A percentile compares a stretch with the other conserved stretches of the same genome.
phyloP scores from a whole-genome alignment of 2,888 invertebrate species.

The Eilema sororculum region DNA sequence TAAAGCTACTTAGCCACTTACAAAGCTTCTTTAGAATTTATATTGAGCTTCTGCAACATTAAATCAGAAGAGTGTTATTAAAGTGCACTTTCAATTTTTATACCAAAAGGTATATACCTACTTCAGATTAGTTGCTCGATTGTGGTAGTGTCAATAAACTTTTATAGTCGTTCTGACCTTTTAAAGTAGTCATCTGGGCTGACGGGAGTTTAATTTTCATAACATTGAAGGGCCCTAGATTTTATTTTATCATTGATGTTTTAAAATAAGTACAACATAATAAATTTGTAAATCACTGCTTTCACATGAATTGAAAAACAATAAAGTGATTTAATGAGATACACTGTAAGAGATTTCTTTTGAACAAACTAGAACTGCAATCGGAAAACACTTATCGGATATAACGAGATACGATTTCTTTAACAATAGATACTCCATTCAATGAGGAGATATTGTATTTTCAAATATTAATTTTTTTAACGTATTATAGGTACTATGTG shows the following conservation, averaged over 20 bases:
- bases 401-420: constrained; percentile 59
- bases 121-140: constrained; percentile 57
- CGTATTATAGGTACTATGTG: background rate
- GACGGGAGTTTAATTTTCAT: constrained; percentile 68
- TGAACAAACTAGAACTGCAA: constrained; percentile 51
- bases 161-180: constrained; percentile 69
- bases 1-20: constrained; percentile 14
- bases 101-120: constrained; percentile 59
- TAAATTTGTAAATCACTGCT: constrained; percentile 42
- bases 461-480: constrained; percentile 34
- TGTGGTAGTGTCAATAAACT: constrained; percentile 64
- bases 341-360: constrained; percentile 49
- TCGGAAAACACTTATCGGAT: constrained; percentile 53
- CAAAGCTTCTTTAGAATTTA: constrained; percentile 29
- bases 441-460: constrained; percentile 37
- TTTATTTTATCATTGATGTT: background rate
- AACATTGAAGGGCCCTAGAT: constrained; percentile 40
- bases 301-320: constrained; percentile 46
- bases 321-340: constrained; percentile 49
- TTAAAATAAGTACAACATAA: constrained; percentile 35
- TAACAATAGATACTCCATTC: constrained; percentile 50
- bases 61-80: constrained; percentile 45
- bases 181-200: constrained; percentile 69
- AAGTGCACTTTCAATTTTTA: constrained; percentile 58
- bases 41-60: constrained; percentile 37